Percentiles rank a stretch among this genome's conserved stretches.
Conservation (phyloP, 2,797 vertebrate genomes). For the Pampus argenteus region DNA sequence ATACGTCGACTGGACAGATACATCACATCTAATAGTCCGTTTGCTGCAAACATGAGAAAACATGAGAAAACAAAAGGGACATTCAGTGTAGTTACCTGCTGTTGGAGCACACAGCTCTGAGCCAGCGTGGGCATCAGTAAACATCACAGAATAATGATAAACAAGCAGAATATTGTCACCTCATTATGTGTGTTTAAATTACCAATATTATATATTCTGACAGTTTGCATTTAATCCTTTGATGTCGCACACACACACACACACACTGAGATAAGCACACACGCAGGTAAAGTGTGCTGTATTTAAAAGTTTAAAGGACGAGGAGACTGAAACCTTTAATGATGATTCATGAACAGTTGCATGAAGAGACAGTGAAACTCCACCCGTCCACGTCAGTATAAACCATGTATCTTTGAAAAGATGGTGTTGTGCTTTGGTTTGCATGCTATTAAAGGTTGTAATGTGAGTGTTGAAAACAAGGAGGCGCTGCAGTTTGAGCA, state of each 20-base stretch:
- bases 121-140: too few relatives aligned
- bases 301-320: neutral
- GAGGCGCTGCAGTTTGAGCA: neutral
- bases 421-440: constrained; percentile 46
- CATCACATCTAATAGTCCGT: too few relatives aligned
- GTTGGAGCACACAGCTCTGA: too few relatives aligned
- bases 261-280: neutral
- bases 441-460: constrained; percentile 59
- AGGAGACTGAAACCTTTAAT: constrained; percentile 1
- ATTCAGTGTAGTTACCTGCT: too few relatives aligned
- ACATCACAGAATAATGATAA: too few relatives aligned
- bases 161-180: too few relatives aligned
- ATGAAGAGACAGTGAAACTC: constrained; percentile 42
- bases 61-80: too few relatives aligned
- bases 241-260: constrained; percentile 5
- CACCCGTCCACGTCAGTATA: neutral
- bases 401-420: constrained; percentile 17
- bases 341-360: constrained; percentile 30
- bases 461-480: constrained; percentile 30
- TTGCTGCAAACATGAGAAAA: too few relatives aligned
- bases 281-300: neutral
- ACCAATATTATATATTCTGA: too few relatives aligned
- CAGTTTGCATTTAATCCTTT: too few relatives aligned
- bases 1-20: too few relatives aligned
- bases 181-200: too few relatives aligned